Percentiles rank a stretch among this genome's conserved stretches.
Conservation (phyloP, 2,113 vertebrate species). For the Hyaena hyaena region DNA sequence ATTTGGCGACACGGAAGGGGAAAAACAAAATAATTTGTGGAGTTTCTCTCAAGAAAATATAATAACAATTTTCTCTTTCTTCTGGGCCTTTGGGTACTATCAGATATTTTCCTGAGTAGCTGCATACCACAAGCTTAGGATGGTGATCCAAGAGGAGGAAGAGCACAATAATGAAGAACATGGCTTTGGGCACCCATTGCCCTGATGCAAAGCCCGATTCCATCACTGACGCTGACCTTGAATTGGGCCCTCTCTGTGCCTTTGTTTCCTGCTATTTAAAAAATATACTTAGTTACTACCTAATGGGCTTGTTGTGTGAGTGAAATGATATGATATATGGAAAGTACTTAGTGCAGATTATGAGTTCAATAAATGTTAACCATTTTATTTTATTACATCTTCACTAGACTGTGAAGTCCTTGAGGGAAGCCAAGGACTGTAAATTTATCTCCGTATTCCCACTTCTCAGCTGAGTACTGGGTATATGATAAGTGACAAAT, state of each 20-base stretch:
- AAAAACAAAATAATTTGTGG: neutral
- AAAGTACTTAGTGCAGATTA: neutral
- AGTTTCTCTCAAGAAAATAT: neutral
- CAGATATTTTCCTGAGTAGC: neutral
- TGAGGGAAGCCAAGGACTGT: neutral
- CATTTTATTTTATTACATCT: constrained; percentile 35
- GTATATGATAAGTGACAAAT: neutral
- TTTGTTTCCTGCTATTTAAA: neutral
- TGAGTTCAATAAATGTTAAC: constrained; percentile 16
- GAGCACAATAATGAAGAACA: neutral
- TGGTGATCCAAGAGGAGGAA: neutral
- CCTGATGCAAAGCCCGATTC: neutral
- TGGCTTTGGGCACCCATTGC: neutral
- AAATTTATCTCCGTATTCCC: constrained; percentile 20
- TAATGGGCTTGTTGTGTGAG: neutral
- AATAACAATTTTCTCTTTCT: neutral
- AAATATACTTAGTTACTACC: neutral
- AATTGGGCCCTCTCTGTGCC: neutral
- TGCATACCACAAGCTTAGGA: neutral
- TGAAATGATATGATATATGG: constrained; percentile 13
- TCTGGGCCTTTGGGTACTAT: neutral
- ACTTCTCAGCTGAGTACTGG: neutral
- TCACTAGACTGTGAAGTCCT: constrained; percentile 11
- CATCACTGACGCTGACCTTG: neutral
- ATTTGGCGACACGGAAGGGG: neutral